phyloP scores from a whole-genome alignment of 2,888 invertebrate species.

The Vanessa cardui region DNA sequence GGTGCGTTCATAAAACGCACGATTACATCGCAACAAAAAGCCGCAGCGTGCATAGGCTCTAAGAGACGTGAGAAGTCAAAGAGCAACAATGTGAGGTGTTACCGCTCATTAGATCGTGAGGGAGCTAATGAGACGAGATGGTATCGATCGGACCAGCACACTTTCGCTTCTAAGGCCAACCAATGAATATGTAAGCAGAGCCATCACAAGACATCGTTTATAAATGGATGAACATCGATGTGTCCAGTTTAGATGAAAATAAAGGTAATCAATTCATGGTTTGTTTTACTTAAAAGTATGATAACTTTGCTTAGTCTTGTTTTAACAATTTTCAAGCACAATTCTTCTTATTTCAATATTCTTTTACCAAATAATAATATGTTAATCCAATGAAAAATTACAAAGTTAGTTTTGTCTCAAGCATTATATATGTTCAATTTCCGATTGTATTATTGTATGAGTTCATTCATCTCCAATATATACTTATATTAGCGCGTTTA shows the following conservation, averaged over 20 bases:
- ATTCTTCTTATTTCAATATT: too few relatives aligned
- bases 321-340: too few relatives aligned
- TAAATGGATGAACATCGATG: background rate
- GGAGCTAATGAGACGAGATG: constrained; percentile 71
- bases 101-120: constrained; percentile 70
- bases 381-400: too few relatives aligned
- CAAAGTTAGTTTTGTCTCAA: too few relatives aligned
- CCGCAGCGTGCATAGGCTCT: constrained; percentile 6
- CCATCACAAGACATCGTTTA: constrained; percentile 12
- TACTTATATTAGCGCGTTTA: too few relatives aligned
- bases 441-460: too few relatives aligned
- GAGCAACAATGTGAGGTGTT: constrained; percentile 57
- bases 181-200: constrained; percentile 45
- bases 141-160: constrained; percentile 59
- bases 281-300: too few relatives aligned
- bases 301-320: too few relatives aligned
- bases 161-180: constrained; percentile 72
- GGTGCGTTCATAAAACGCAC: constrained; percentile 11
- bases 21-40: constrained; percentile 5
- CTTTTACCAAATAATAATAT: too few relatives aligned
- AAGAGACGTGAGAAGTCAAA: constrained; percentile 42
- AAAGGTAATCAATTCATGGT: background rate
- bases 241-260: background rate
- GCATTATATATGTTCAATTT: too few relatives aligned
- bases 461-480: too few relatives aligned